Evolutionary conservation across 2,888 invertebrate genomes (phyloP).

Genomic region (Adelphocoris suturalis): DNA sequence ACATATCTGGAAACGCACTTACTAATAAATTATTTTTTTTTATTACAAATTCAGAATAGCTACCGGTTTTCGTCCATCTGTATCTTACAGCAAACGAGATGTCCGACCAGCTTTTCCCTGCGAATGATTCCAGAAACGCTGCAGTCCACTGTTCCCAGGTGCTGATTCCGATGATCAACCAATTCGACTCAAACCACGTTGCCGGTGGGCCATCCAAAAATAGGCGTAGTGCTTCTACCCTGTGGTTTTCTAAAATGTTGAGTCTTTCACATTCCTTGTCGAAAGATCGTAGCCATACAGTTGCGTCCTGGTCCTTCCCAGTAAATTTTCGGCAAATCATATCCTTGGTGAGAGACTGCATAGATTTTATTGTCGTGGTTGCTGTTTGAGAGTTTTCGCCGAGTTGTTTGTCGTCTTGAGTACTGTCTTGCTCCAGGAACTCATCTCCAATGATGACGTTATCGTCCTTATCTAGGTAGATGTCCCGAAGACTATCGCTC

Average conservation of each 20-base stretch:
- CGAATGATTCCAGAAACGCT: conserved; percentile 2
- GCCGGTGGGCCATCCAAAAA: background rate
- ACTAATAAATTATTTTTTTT: conserved; percentile 8
- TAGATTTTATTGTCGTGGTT: no score
- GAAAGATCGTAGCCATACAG: background rate
- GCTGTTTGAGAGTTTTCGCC: no score
- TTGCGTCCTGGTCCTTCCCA: conserved; percentile 5
- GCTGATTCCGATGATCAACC: conserved; percentile 15
- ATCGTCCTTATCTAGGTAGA: background rate
- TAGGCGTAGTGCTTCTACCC: conserved; percentile 2
- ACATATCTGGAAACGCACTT: conserved; percentile 28
- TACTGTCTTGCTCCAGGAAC: background rate
- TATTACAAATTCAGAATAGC: conserved; percentile 29
- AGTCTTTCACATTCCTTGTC: background rate
- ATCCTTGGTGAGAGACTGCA: no score
- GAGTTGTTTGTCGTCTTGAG: conserved; percentile 11
- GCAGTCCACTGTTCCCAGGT: background rate
- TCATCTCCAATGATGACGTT: background rate
- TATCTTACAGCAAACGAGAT: background rate
- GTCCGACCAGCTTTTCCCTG: background rate
- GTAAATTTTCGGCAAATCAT: background rate
- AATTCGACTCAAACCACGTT: conserved; percentile 8
- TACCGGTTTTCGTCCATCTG: conserved; percentile 21
- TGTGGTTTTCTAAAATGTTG: background rate
- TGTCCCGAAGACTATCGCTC: background rate